Percentiles rank a stretch among this genome's conserved stretches.
Evolutionary conservation across 2,888 invertebrate genomes (phyloP).

Genomic region (Dendrolimus pini): DNA sequence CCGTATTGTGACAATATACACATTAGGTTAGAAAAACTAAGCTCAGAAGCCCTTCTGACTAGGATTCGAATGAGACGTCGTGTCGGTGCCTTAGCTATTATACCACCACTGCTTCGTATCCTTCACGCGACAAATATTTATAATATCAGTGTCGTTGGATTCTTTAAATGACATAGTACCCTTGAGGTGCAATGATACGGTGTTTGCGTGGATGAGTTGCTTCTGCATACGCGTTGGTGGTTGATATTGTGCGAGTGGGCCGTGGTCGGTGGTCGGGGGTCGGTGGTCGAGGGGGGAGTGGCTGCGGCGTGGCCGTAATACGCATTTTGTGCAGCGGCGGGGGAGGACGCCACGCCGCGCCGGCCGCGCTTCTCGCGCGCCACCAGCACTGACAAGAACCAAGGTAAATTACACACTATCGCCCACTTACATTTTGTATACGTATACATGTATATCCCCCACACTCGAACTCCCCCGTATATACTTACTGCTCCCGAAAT

Average conservation of each 20-base stretch:
- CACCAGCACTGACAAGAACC: slow-evolving; percentile 69
- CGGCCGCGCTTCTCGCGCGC: slow-evolving; percentile 73
- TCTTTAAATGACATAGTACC: no score
- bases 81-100: no score
- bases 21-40: no score
- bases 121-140: no score
- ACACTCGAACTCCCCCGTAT: background rate
- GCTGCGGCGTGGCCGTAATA: slow-evolving; percentile 19
- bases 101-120: no score
- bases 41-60: no score
- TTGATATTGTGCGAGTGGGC: slow-evolving; percentile 12
- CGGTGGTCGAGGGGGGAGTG: slow-evolving; percentile 10
- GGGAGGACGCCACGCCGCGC: slow-evolving; percentile 57
- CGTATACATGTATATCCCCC: background rate
- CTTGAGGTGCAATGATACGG: no score
- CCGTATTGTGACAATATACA: no score
- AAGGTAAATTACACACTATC: slow-evolving; percentile 41
- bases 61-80: no score
- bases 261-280: slow-evolving; percentile 17
- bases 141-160: no score
- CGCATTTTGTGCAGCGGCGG: slow-evolving; percentile 44
- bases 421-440: no score
- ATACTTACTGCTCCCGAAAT: no score
- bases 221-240: slow-evolving; percentile 20
- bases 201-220: slow-evolving; percentile 15